A percentile compares a stretch with the other conserved stretches of the same genome.
phyloP scores from a whole-genome alignment of 2,113 vertebrate species.

The Indicator maculatus region DNA sequence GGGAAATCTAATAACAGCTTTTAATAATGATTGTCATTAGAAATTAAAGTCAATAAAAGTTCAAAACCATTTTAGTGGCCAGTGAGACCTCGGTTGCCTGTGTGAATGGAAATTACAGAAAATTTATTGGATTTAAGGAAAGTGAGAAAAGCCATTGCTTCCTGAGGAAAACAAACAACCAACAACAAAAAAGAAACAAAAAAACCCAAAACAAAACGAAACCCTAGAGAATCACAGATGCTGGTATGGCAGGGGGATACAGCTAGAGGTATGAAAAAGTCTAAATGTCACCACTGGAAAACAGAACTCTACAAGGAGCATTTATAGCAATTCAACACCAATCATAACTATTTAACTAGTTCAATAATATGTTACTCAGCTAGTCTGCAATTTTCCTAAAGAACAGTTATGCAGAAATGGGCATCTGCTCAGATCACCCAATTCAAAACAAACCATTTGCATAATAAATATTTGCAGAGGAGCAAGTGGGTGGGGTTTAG shows the following conservation, averaged over 20 bases:
- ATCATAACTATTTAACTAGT: constrained; percentile 65
- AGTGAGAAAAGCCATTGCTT: background rate
- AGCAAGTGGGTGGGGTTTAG: constrained; percentile 78
- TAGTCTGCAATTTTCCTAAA: constrained; percentile 69
- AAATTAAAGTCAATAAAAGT: background rate
- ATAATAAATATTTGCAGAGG: constrained; percentile 82
- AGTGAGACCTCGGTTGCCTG: constrained; percentile 18
- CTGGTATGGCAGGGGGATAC: background rate
- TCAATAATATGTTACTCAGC: constrained; percentile 58
- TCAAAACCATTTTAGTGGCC: constrained; percentile 28
- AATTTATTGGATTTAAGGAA: constrained; percentile 45
- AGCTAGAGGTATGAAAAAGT: constrained; percentile 24
- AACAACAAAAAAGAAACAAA: too few relatives aligned
- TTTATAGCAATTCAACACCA: constrained; percentile 62
- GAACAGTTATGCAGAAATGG: constrained; percentile 71
- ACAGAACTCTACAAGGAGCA: constrained; percentile 15
- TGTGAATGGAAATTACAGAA: constrained; percentile 50
- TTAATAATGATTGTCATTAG: background rate
- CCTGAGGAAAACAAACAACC: too few relatives aligned
- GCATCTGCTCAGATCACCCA: constrained; percentile 78
- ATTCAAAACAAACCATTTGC: constrained; percentile 80
- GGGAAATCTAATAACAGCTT: background rate
- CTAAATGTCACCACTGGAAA: constrained; percentile 18
- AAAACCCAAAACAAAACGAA: background rate
- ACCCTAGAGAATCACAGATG: background rate